phyloP scores from a whole-genome alignment of 2,797 vertebrate genomes.

The Sebastes iracundus region DNA sequence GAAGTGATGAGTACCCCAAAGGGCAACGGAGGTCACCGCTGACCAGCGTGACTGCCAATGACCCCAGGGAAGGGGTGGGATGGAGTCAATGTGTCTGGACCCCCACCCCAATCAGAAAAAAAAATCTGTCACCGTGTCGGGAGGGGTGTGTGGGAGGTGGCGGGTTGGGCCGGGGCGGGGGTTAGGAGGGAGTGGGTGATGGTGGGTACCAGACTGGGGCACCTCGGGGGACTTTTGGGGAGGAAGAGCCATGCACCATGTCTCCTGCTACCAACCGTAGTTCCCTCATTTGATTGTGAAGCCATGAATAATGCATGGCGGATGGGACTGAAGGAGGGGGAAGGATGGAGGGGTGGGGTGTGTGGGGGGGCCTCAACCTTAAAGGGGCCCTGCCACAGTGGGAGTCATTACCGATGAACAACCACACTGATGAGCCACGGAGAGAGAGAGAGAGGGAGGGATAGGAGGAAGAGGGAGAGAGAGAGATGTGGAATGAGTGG shows the following conservation, averaged over 20 bases:
- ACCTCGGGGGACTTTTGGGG: constrained; percentile 84
- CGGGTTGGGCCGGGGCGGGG: constrained; percentile 48
- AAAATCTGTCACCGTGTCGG: constrained; percentile 64
- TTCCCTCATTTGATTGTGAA: constrained; percentile 88
- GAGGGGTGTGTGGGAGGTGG: constrained; percentile 61
- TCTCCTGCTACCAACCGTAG: constrained; percentile 87
- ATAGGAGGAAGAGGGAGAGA: constrained; percentile 1
- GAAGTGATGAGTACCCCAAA: constrained; percentile 70
- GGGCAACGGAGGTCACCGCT: constrained; percentile 73
- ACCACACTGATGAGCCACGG: constrained; percentile 83
- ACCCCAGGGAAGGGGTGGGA: constrained; percentile 64
- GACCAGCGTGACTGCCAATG: constrained; percentile 70
- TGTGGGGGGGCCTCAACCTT: constrained; percentile 78
- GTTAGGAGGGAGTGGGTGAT: constrained; percentile 64
- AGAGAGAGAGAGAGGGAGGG: constrained; percentile 48
- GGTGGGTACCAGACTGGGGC: constrained; percentile 85
- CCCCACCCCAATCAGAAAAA: constrained; percentile 41
- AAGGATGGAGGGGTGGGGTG: constrained; percentile 25
- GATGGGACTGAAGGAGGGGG: constrained; percentile 71
- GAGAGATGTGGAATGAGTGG: constrained; percentile 55
- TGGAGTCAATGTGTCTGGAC: constrained; percentile 73
- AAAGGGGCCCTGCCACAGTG: constrained; percentile 87
- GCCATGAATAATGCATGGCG: constrained; percentile 87
- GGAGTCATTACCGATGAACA: constrained; percentile 89
- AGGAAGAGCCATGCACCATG: constrained; percentile 85